Conservation (phyloP, 1,140 invertebrate species). For the Heterodera schachtii region DNA sequence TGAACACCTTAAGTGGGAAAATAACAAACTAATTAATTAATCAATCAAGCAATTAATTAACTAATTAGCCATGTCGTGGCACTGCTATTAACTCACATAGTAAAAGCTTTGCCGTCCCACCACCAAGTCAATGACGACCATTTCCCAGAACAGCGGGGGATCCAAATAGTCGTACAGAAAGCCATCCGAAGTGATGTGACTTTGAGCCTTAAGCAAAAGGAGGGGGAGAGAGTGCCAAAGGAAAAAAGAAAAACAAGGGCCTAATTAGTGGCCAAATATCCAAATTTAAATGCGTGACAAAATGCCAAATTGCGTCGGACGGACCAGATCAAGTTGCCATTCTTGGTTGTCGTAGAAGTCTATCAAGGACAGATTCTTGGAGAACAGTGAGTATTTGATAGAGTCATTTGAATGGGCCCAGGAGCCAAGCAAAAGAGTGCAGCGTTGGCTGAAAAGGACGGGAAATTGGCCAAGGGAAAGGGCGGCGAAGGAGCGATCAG, state of each 20-base stretch:
- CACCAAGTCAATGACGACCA: conserved; percentile 64
- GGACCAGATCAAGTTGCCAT: conserved; percentile 62
- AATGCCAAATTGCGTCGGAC: too few species aligned
- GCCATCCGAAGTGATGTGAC: conserved; percentile 59
- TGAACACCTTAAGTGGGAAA: conserved; percentile 55
- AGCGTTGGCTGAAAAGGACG: conserved; percentile 53
- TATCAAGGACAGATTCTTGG: conserved; percentile 62
- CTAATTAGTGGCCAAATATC: too few species aligned
- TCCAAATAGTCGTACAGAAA: conserved; percentile 65
- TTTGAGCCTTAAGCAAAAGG: conserved; percentile 45
- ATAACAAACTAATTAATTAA: too few species aligned
- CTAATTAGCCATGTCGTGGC: neutral
- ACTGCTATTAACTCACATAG: conserved; percentile 57
- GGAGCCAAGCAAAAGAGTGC: conserved; percentile 60
- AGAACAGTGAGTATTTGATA: conserved; percentile 63
- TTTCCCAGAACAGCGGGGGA: conserved; percentile 64
- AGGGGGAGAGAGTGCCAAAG: too few species aligned
- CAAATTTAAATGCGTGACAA: too few species aligned
- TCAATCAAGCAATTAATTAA: too few species aligned
- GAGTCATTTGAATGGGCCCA: conserved; percentile 66
- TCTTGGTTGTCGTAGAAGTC: conserved; percentile 66
- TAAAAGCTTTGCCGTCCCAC: conserved; percentile 62
- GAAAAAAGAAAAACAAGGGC: neutral
- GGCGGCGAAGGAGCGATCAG: too few species aligned
- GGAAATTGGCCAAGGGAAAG: neutral